These are phyloP conservation scores for Bombus consobrinus DNA, from an alignment of 1,140 invertebrate species.

Conservation along the genomic window DNA sequence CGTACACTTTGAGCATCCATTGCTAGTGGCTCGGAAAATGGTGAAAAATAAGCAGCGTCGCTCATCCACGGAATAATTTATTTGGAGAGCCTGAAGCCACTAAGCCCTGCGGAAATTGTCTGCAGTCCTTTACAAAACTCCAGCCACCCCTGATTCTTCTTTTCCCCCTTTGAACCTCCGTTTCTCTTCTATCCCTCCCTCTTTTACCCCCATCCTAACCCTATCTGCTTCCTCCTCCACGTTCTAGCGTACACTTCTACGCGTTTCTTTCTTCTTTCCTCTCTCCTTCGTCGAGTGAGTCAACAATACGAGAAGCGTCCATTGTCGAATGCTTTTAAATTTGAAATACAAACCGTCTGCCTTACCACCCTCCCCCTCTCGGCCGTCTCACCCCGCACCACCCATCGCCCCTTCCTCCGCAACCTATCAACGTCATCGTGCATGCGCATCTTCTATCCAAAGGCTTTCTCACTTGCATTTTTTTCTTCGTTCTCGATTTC, in stretches of 20 bases:
- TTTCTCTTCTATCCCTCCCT: neutral
- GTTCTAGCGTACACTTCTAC: constrained; percentile 31
- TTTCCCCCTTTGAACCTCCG: constrained; percentile 34
- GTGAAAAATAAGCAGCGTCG: constrained; percentile 71
- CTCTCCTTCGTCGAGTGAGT: constrained; percentile 69
- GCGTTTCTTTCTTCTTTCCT: constrained; percentile 46
- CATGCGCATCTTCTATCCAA: constrained; percentile 39
- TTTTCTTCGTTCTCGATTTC: constrained; percentile 41
- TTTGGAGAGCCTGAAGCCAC: constrained; percentile 70
- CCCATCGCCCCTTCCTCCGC: neutral
- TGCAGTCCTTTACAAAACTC: constrained; percentile 72
- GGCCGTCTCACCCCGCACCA: neutral
- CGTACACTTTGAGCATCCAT: constrained; percentile 41
- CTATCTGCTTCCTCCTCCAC: neutral
- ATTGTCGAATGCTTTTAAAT: constrained; percentile 83
- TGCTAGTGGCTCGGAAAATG: constrained; percentile 53
- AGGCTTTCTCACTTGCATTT: constrained; percentile 54
- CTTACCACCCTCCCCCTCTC: constrained; percentile 47
- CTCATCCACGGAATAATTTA: constrained; percentile 72
- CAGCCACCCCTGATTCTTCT: constrained; percentile 50
- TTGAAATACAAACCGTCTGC: constrained; percentile 81
- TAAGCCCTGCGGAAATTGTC: constrained; percentile 72
- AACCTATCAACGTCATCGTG: constrained; percentile 62
- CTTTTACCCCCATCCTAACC: neutral
- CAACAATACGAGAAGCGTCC: constrained; percentile 79